These are phyloP conservation scores for Vombatus ursinus DNA, from an alignment of 2,113 vertebrate genomes.

Conservation along the genomic window DNA sequence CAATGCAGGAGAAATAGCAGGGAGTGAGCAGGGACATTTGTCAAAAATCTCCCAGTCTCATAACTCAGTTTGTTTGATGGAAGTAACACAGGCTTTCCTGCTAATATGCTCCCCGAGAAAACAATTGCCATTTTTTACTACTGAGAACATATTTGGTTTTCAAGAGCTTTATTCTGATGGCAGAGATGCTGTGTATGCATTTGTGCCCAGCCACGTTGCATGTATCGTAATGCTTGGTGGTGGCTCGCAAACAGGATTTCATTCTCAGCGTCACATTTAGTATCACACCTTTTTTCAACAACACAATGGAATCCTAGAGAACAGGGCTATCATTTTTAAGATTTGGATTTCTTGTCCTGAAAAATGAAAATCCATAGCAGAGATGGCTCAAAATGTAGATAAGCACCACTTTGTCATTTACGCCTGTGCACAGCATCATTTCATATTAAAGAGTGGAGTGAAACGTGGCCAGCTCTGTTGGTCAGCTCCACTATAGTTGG, in stretches of 20 bases:
- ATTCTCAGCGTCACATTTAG: not conserved
- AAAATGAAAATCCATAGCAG: not conserved
- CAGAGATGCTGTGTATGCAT: not conserved
- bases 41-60: not conserved
- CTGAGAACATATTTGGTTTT: not conserved
- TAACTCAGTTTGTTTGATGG: not conserved
- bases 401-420: not conserved
- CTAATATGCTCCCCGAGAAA: slow-evolving; percentile 13
- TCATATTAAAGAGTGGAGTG: not conserved
- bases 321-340: slow-evolving; percentile 6
- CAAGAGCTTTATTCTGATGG: not conserved
- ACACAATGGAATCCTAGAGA: slow-evolving; percentile 3
- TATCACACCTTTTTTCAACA: not conserved
- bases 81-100: not conserved
- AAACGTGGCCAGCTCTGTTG: not conserved
- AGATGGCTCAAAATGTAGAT: slow-evolving; percentile 5
- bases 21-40: not conserved
- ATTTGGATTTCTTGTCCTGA: not conserved
- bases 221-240: not conserved
- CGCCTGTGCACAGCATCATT: slow-evolving; percentile 3
- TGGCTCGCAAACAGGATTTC: slow-evolving; percentile 10
- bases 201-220: not conserved
- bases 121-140: not conserved
- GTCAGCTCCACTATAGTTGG: not conserved
- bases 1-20: not conserved